Evolutionary conservation across 2,888 invertebrate genomes (phyloP).

Genomic region (Strigamia crassipes): DNA sequence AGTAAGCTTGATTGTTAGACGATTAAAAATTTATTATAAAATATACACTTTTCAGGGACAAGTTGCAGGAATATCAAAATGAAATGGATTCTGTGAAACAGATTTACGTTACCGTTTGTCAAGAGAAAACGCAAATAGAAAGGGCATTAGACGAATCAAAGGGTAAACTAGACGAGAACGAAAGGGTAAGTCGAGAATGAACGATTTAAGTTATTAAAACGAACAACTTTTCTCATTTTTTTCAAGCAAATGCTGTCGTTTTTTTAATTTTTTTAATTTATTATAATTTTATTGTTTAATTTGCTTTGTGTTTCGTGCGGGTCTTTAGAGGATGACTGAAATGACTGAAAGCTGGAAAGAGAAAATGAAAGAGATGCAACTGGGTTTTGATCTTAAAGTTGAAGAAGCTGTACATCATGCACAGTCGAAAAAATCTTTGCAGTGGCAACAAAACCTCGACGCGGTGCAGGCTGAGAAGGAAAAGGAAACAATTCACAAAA

Average conservation of each 20-base stretch:
- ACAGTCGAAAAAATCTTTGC: neutral
- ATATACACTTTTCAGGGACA: neutral
- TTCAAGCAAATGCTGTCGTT: neutral
- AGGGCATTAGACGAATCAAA: conserved; percentile 4
- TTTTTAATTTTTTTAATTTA: neutral
- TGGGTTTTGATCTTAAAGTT: neutral
- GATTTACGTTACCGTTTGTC: conserved; percentile 47
- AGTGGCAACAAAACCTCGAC: conserved; percentile 28
- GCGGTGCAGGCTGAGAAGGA: conserved; percentile 33
- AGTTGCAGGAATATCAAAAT: neutral
- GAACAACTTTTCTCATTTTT: neutral
- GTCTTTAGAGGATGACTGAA: conserved; percentile 16
- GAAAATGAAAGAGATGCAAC: neutral
- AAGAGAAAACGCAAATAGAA: conserved; percentile 48
- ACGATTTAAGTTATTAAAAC: too few species aligned
- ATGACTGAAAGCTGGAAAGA: neutral
- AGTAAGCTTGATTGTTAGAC: neutral
- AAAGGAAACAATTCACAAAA: conserved; percentile 28
- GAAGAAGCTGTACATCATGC: neutral
- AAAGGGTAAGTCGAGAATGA: conserved; percentile 4
- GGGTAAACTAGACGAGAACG: conserved; percentile 29
- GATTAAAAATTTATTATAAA: neutral
- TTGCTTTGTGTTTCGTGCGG: neutral
- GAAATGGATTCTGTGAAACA: conserved; percentile 47
- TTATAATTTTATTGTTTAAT: conserved; percentile 12